phyloP scores from a whole-genome alignment of 2,797 vertebrate genomes.

The Poecilia gillii region DNA sequence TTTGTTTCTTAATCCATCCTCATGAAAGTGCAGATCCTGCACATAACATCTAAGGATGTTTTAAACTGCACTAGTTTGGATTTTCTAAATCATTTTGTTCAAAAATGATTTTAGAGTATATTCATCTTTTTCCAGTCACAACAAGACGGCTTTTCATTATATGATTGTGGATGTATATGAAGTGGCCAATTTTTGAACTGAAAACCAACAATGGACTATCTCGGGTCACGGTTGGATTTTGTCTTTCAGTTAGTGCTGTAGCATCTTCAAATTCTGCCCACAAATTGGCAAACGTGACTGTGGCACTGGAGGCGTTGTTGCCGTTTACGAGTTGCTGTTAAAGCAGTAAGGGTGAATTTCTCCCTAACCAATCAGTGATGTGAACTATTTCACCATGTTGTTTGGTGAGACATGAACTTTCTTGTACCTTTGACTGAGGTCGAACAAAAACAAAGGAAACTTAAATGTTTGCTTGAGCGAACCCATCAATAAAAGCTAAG shows the following conservation, averaged over 20 bases:
- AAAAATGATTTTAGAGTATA: not conserved
- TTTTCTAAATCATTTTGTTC: not conserved
- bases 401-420: not conserved
- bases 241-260: not conserved
- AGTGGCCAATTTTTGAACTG: not conserved
- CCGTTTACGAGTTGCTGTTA: not conserved
- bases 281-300: not conserved
- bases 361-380: not conserved
- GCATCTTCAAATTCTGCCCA: not conserved
- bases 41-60: not conserved
- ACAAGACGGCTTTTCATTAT: not conserved
- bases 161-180: not conserved
- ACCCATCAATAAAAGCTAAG: not conserved
- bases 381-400: not conserved
- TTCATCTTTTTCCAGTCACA: not conserved
- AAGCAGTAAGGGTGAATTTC: not conserved
- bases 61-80: not conserved
- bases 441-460: not conserved
- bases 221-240: not conserved
- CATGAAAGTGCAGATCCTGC: not conserved
- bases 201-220: not conserved
- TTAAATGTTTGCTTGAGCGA: not conserved
- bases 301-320: not conserved
- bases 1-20: not conserved
- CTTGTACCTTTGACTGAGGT: not conserved